Evolutionary conservation across 2,888 invertebrate genomes (phyloP).

Genomic region (Caenorhabditis imperialis): DNA sequence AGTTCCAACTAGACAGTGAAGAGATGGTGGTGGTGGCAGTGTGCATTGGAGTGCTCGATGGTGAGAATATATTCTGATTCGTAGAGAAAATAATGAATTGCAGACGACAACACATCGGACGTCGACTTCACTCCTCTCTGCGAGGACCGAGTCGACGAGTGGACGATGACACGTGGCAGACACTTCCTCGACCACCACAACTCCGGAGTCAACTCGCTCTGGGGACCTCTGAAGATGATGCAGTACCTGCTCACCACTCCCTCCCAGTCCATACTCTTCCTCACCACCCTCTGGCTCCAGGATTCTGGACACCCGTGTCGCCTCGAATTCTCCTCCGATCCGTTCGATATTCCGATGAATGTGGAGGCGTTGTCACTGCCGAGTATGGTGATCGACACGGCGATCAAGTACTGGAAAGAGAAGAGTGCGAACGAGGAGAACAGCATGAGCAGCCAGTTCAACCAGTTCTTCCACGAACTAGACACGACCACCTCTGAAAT

Average conservation of each 20-base stretch:
- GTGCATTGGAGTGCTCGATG: slow-evolving; percentile 17
- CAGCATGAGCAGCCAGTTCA: neutral
- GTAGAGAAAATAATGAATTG: slow-evolving; percentile 3
- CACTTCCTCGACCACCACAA: neutral
- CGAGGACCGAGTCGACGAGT: slow-evolving; percentile 21
- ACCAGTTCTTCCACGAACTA: slow-evolving; percentile 17
- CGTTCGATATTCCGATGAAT: neutral
- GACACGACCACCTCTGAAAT: slow-evolving; percentile 9
- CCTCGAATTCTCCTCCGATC: neutral
- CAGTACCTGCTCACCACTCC: slow-evolving; percentile 10
- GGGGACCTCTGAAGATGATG: slow-evolving; percentile 25
- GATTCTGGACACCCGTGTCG: neutral
- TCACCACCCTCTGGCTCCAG: slow-evolving; percentile 5
- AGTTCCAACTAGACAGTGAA: slow-evolving; percentile 1
- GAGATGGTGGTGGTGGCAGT: slow-evolving; percentile 15
- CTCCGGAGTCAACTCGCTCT: neutral
- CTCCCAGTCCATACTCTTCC: neutral
- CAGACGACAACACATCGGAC: slow-evolving; percentile 23
- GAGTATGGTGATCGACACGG: neutral
- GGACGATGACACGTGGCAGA: neutral
- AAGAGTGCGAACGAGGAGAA: neutral
- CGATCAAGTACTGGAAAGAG: slow-evolving; percentile 4
- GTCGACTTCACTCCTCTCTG: slow-evolving; percentile 15
- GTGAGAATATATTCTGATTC: slow-evolving; percentile 5
- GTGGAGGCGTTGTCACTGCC: neutral